phyloP scores from a whole-genome alignment of 2,797 vertebrate genomes.

The Ciconia nigra region DNA sequence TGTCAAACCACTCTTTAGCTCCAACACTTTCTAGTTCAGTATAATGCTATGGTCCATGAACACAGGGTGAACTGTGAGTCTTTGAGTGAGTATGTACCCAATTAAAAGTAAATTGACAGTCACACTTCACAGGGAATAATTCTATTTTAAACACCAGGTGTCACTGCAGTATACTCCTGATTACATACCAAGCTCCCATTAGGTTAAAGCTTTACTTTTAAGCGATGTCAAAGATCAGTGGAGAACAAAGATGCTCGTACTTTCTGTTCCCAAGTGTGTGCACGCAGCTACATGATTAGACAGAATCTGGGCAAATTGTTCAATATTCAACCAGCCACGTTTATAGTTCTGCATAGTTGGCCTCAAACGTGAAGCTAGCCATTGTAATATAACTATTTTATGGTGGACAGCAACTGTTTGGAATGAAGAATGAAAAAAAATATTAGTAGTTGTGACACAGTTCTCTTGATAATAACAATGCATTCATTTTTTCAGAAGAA shows the following conservation, averaged over 20 bases:
- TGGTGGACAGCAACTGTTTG: background rate
- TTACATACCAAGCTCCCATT: background rate
- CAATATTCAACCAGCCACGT: background rate
- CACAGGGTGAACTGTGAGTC: background rate
- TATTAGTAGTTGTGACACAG: background rate
- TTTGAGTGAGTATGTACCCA: background rate
- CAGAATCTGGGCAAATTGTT: background rate
- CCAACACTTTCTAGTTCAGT: background rate
- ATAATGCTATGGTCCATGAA: background rate
- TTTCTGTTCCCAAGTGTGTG: background rate
- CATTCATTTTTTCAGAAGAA: background rate
- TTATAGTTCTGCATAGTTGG: background rate
- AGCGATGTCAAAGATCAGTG: background rate
- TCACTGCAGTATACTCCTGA: constrained; percentile 27
- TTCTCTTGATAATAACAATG: background rate
- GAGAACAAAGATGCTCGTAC: background rate
- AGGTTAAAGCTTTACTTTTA: background rate
- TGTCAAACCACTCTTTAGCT: background rate
- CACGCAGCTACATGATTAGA: background rate
- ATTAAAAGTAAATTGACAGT: background rate
- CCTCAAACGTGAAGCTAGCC: background rate
- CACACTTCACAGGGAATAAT: background rate
- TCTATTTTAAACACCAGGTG: constrained; percentile 53
- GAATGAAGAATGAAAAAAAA: background rate
- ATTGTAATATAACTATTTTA: background rate